Conservation (phyloP, 1,140 invertebrate species). For the Brachionus asplanchnoidis region DNA sequence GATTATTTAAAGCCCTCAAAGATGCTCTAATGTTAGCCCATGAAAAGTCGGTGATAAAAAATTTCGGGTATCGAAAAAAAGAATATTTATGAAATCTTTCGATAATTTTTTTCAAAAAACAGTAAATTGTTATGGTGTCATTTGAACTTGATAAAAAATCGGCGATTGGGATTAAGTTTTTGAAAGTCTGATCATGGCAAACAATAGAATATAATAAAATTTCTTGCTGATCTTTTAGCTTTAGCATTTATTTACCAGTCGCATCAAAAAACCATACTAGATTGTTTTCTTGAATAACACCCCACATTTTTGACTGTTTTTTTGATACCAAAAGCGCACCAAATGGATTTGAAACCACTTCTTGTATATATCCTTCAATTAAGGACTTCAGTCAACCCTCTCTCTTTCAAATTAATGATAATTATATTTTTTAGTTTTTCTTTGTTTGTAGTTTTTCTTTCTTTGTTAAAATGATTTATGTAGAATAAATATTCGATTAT, state of each 20-base stretch:
- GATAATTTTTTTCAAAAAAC: background rate
- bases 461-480: too few species aligned
- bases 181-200: background rate
- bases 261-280: background rate
- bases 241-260: background rate
- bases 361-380: conserved; percentile 6
- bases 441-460: too few species aligned
- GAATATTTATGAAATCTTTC: background rate
- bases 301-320: background rate
- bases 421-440: background rate
- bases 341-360: background rate
- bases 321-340: background rate
- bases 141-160: conserved; percentile 3
- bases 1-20: background rate
- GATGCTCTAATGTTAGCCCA: background rate
- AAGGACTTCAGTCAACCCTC: too few species aligned
- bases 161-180: background rate
- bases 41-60: background rate
- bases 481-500: too few species aligned
- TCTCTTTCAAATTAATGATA: too few species aligned
- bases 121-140: background rate
- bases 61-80: background rate
- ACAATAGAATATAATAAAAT: background rate
- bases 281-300: too few species aligned
- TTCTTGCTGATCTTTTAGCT: background rate